phyloP scores from a whole-genome alignment of 2,113 vertebrate genomes.

The Nyctereutes procyonoides region DNA sequence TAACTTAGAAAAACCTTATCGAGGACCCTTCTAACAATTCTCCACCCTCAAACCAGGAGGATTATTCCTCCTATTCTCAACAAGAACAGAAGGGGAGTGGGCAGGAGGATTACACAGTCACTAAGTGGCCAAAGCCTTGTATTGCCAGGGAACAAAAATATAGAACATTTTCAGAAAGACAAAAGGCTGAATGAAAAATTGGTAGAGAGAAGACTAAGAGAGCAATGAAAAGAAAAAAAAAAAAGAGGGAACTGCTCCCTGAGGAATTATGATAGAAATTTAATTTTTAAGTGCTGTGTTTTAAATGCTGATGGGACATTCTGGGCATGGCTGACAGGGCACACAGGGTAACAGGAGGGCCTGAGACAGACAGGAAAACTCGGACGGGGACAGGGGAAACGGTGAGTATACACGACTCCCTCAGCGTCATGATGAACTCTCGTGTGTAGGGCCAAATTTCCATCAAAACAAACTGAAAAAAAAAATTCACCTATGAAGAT shows the following conservation, averaged over 20 bases:
- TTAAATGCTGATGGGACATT: not conserved
- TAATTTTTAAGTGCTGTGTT: conserved; percentile 51
- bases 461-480: not conserved
- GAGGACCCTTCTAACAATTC: not conserved
- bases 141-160: conserved; percentile 9
- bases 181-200: conserved; percentile 50
- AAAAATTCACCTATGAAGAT: not conserved
- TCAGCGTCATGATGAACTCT: not conserved
- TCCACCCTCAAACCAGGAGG: not conserved
- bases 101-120: conserved; percentile 21
- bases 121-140: not conserved
- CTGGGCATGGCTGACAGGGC: not conserved
- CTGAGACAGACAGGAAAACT: not conserved
- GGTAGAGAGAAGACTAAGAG: not conserved
- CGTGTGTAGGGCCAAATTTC: not conserved
- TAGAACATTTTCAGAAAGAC: conserved; percentile 14
- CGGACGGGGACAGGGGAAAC: not conserved
- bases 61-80: not conserved
- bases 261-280: not conserved
- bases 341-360: no score
- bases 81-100: not conserved
- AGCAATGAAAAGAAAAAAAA: not conserved
- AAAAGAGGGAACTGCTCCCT: not conserved
- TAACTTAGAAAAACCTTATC: conserved; percentile 23
- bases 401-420: not conserved